Evolutionary conservation across 2,113 vertebrate genomes (phyloP).

Genomic region (Hemibagrus wyckioides): DNA sequence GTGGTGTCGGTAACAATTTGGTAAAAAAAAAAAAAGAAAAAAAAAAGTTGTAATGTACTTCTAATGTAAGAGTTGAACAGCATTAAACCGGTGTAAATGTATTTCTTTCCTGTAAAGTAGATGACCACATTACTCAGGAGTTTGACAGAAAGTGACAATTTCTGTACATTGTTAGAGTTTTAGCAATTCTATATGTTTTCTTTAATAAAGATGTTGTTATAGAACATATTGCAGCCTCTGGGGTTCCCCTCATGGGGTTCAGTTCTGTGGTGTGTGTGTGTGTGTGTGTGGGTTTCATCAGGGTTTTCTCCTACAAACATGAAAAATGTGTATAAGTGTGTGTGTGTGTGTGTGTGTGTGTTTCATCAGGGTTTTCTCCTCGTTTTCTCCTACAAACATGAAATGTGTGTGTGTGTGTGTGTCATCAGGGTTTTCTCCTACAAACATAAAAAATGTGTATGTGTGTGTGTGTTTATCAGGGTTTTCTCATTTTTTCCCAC

Average conservation of each 20-base stretch:
- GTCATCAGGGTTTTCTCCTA: too few species aligned
- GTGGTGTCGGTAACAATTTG: constrained; percentile 13
- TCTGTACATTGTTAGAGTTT: constrained; percentile 41
- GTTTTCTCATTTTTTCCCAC: too few species aligned
- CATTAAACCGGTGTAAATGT: constrained; percentile 36
- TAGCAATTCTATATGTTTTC: constrained; percentile 33
- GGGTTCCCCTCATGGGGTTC: background rate
- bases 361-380: background rate
- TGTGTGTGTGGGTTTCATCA: background rate
- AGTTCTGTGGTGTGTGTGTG: background rate
- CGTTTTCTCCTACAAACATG: too few species aligned
- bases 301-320: too few species aligned
- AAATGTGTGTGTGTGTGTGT: too few species aligned
- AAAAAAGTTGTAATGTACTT: background rate
- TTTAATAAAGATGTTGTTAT: constrained; percentile 47
- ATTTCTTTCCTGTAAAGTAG: constrained; percentile 36
- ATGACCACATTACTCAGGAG: constrained; percentile 52
- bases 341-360: background rate
- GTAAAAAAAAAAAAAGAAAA: too few species aligned
- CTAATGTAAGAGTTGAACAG: constrained; percentile 24
- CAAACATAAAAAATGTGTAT: too few species aligned
- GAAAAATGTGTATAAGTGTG: background rate
- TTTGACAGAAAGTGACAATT: constrained; percentile 39
- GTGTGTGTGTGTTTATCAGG: background rate
- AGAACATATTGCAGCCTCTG: constrained; percentile 7